Conservation (phyloP, 2,888 invertebrate species). For the Dichetophora obliterata region DNA sequence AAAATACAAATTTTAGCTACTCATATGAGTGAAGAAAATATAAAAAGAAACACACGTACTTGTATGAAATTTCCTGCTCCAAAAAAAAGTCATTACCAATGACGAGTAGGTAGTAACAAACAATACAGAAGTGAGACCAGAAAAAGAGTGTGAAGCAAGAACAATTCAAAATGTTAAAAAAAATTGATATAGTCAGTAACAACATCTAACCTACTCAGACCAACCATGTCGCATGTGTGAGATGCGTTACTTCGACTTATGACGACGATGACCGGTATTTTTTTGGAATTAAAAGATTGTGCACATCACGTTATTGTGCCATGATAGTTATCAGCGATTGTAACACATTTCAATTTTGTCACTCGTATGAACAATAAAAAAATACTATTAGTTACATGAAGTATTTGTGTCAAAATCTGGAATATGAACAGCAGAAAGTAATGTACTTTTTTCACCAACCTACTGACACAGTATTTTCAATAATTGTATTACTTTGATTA, state of each 20-base stretch:
- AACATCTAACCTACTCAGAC: conserved; percentile 1
- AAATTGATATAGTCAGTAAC: not conserved
- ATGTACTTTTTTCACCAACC: no score
- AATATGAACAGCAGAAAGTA: no score
- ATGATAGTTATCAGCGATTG: conserved; percentile 35
- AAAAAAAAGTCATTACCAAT: not conserved
- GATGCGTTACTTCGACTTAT: not conserved
- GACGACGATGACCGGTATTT: conserved; percentile 1
- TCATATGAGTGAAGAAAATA: not conserved
- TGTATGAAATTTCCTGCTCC: not conserved
- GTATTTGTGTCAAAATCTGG: no score
- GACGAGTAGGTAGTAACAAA: no score
- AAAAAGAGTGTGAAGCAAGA: no score
- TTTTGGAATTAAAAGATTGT: conserved; percentile 2
- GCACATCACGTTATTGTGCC: conserved; percentile 28
- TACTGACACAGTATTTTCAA: no score
- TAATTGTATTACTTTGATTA: no score
- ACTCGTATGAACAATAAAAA: no score
- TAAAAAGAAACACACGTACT: not conserved
- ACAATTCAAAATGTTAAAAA: no score
- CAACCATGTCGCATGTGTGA: conserved; percentile 31
- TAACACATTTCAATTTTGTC: conserved; percentile 18
- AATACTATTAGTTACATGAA: no score
- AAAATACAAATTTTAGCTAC: not conserved
- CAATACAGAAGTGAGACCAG: no score